A percentile compares a stretch with the other conserved stretches of the same genome.
These are phyloP conservation scores for Drosophila kurseongensis DNA, from an alignment of 1,140 invertebrate species.

Conservation along the genomic window DNA sequence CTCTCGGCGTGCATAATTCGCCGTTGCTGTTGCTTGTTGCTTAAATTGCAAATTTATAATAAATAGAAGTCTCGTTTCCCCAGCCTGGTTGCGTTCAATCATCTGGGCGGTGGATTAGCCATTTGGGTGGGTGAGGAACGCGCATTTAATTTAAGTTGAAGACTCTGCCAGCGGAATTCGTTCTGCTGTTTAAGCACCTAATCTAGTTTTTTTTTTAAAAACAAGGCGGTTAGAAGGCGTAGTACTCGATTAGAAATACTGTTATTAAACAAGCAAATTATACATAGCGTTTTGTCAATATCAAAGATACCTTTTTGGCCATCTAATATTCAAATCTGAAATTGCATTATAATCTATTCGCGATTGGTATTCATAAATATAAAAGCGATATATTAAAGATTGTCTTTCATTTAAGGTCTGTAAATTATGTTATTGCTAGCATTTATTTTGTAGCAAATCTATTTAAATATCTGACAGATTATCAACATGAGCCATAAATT, in stretches of 20 bases:
- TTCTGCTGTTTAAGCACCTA: constrained; percentile 46
- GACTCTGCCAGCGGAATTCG: constrained; percentile 11
- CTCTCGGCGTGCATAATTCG: constrained; percentile 70
- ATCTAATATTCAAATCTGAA: background rate
- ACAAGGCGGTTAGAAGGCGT: constrained; percentile 8
- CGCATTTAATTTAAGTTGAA: constrained; percentile 50
- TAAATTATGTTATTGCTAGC: background rate
- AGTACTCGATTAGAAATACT: background rate
- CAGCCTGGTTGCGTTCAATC: constrained; percentile 32
- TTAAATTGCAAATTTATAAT: constrained; percentile 70
- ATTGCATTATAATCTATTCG: background rate
- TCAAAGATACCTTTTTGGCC: background rate
- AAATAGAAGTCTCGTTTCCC: constrained; percentile 54
- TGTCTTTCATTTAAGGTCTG: background rate
- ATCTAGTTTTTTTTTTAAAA: constrained; percentile 61
- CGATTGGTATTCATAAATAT: too few species aligned
- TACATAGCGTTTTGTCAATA: too few species aligned
- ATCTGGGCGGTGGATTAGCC: constrained; percentile 31
- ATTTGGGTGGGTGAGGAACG: constrained; percentile 33
- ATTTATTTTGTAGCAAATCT: background rate
- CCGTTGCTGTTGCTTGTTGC: constrained; percentile 44
- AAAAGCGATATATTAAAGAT: too few species aligned
- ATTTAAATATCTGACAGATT: background rate
- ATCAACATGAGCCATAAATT: constrained; percentile 11
- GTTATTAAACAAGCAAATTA: background rate